Conservation (phyloP, 2,888 invertebrate genomes). For the Scrobipalpa atriplicella region DNA sequence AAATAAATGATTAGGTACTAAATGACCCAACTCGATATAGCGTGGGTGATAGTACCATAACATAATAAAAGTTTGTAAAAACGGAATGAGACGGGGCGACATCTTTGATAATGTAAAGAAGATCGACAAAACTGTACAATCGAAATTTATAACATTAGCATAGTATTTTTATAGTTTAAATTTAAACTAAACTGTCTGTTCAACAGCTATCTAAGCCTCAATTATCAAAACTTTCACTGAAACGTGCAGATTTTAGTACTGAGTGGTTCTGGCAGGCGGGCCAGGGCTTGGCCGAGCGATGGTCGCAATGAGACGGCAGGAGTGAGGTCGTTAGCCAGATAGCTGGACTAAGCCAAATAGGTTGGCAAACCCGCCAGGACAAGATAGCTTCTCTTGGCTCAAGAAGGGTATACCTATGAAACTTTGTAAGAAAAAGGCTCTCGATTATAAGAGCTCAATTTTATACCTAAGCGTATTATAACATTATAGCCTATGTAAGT, state of each 20-base stretch:
- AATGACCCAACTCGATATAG: too few species aligned
- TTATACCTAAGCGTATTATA: background rate
- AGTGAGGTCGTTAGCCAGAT: slow-evolving; percentile 5
- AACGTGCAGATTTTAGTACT: slow-evolving; percentile 7
- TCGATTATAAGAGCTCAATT: background rate
- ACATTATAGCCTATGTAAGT: background rate
- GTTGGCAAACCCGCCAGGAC: slow-evolving; percentile 11
- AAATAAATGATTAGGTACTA: too few species aligned
- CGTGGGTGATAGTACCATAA: too few species aligned
- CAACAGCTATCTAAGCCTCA: background rate
- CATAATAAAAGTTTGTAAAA: too few species aligned
- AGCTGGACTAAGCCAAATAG: slow-evolving; percentile 14
- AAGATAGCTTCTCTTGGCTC: background rate
- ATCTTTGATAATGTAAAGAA: too few species aligned
- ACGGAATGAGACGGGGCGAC: too few species aligned
- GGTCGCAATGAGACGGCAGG: slow-evolving; percentile 8
- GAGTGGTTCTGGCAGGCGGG: slow-evolving; percentile 12
- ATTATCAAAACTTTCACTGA: slow-evolving; percentile 2
- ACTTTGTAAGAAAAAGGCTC: background rate
- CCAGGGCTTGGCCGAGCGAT: background rate
- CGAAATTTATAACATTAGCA: too few species aligned
- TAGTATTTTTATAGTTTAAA: too few species aligned
- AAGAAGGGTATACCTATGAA: background rate
- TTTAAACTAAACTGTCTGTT: too few species aligned
- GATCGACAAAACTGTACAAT: too few species aligned